Conservation (phyloP, 2,888 invertebrate genomes). For the Hirtodrosophila trivittata region DNA sequence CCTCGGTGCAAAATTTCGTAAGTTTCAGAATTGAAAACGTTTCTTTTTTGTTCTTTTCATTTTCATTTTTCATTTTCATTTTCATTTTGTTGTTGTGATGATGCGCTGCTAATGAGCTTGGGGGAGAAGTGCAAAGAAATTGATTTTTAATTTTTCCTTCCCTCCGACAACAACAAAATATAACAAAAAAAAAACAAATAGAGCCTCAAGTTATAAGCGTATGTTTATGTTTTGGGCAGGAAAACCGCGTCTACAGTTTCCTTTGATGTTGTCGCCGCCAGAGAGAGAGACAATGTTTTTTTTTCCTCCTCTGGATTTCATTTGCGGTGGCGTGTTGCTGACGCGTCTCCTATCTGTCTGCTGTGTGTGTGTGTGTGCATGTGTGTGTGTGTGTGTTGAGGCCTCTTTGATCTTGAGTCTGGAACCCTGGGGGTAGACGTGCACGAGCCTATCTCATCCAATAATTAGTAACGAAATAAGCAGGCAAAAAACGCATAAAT, state of each 20-base stretch:
- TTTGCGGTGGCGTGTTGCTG: constrained; percentile 46
- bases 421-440: constrained; percentile 10
- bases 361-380: background rate
- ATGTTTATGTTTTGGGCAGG: constrained; percentile 74
- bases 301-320: constrained; percentile 46
- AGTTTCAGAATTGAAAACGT: constrained; percentile 46
- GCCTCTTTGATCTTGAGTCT: constrained; percentile 62
- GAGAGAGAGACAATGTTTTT: constrained; percentile 61
- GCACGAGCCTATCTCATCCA: constrained; percentile 36
- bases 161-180: constrained; percentile 17
- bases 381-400: constrained; percentile 24
- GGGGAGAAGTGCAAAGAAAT: constrained; percentile 51
- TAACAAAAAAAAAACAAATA: constrained; percentile 43
- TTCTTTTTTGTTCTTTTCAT: constrained; percentile 13
- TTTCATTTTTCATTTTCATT: background rate
- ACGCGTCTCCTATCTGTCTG: constrained; percentile 40
- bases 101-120: constrained; percentile 66
- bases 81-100: constrained; percentile 19
- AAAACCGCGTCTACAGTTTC: constrained; percentile 74
- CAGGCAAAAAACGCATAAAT: constrained; percentile 59
- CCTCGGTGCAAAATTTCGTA: constrained; percentile 71
- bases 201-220: constrained; percentile 24
- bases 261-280: constrained; percentile 67
- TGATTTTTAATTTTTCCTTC: constrained; percentile 70
- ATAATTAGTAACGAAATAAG: constrained; percentile 65